Base-by-base conservation (phyloP, 2,113 vertebrate genomes). In the Microtus ochrogaster region DNA sequence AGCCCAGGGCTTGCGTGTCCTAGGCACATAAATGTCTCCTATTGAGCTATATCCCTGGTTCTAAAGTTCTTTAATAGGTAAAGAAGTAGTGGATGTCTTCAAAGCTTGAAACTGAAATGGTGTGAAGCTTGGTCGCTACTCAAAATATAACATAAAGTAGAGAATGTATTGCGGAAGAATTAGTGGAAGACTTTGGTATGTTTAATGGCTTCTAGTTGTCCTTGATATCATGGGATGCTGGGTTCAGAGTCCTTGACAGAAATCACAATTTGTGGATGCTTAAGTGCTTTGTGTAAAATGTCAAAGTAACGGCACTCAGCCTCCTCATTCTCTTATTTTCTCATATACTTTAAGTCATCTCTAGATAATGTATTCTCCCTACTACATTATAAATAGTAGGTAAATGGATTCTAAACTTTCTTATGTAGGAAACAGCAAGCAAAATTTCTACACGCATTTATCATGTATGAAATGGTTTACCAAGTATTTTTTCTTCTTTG, bases 1-100 rank as follows among this genome's bases (percentile, higher is more conserved):
- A 77, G 55, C 28, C 72, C 44, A 76, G 41, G 39, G 39, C 52
- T 90, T 47, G 28, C 61, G 24, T 0, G 3, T 36, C 55, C 30
- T 21, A 44, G 52, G 26, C 39, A 47, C 63, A 44, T 87, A 87
- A 68, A 87, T 36, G 4, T n/a, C 41, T 47, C 88, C 55, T 21
- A 30, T 44, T 12, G 55, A 44, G 55, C 28, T 90, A 65, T 47
- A 77, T 1, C 21, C 41, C 21, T 22, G 14, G 17, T 9, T 58
- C 41, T 96, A 73, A 49, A 73, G 5, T 65, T 16, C 28, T 77
- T 63, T 24, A 70, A 89, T 84, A 95, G 24, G 79, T 93, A 81
- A 90, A 79, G 68, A 81, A 49, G 19, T 95, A 91, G 49, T 89
- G 72, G 73, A 58, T 73, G 41, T 58, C 16, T 82, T 11, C 58